Evolutionary conservation across 2,113 vertebrate species (phyloP), one percentile per base, ranked within the genome.

Genomic region (Canis aureus): DNA sequence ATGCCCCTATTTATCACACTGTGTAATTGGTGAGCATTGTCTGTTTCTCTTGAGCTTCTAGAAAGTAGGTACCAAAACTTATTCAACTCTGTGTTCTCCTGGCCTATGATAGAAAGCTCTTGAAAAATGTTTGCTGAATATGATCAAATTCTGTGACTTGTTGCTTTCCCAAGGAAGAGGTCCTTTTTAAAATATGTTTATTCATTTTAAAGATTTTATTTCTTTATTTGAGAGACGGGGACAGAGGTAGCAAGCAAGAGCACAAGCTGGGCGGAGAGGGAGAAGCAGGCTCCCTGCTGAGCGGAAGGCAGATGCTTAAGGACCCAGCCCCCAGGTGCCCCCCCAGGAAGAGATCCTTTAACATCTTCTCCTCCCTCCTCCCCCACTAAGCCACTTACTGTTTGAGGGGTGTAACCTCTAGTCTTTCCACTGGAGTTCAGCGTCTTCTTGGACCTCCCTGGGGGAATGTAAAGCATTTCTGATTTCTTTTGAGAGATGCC

Each of bases 401-500:
- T 20, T 35, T 43, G 35, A 35, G 27, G 67, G 2, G 49, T 89
- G 73, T 62, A 78, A 93, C 15, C 16, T 62, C 60, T 43, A 83
- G 25, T 62, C 8, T 5, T 74, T 67, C 49, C 32, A 67, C 32
- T 80, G 38, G 16, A 82, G 15, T 71, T 79, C 7, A 92, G 19
- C 38, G 71, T 38, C 79, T 74, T 90, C 85, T 94, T 81, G 94
- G 69, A 82, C 64, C 53, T 89, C 80, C 53, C 89, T 22, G 4
- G 35, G 19, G 82, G 35, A 81, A 59, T 32, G 11, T 38, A 94
- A 94, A 78, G n/a, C 43, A 85, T 85, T 74, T 19, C 60, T 89
- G 78, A 80, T 62, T 7, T 79, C 71, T 91, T 55, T 80, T 66
- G 38, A 73, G 60, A 88, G 35, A 73, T 59, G 32, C 16, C 35